Base-by-base conservation (phyloP, 2,888 invertebrate species). In the Suillia variegata region DNA sequence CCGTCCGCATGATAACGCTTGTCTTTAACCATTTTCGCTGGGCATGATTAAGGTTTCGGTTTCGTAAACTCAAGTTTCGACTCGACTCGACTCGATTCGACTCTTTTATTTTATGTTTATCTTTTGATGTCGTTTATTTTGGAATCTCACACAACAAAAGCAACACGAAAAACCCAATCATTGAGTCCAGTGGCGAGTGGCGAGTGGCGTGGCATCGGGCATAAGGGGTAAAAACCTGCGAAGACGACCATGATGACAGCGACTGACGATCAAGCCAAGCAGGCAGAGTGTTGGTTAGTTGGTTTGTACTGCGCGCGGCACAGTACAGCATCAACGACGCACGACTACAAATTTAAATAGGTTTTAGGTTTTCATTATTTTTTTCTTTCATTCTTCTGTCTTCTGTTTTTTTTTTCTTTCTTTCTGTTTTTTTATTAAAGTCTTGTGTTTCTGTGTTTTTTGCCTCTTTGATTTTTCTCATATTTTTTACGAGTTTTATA, bases 311-410 rank as follows among this genome's bases (percentile, higher is more conserved):
- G n/a, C n/a, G 26, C 10, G 26, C 26, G 38, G n/a, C 45, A 38
- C n/a, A n/a, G n/a, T 20, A 20, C 45, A 45, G 8, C 10, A 20
- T 8, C 45, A 20, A 45, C 38, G 15, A n/a, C 45, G 20, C 45
- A 45, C 18, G 18, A 45, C 45, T 45, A 17, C 45, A 45, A 45
- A 45, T 55, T 55, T 42, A 31, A 20, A 31, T 47, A 42, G 59
- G 24, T 55, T 54, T 38, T 38, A 10, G 15, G n/a, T 38, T 38
- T 38, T 38, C 38, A 38, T 38, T 38, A 38, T 38, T 13, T 38
- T 38, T 38, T 38, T 38, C 38, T n/a, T 12, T n/a, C 6, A 26
- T 26, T 5, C 26, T 26, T 26, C 26, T 26, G n/a, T 38, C 38
- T n/a, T 38, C 38, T n/a, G 3, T n/a, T n/a, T 38, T n/a, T 38